Evolutionary conservation across 1,140 invertebrate species (phyloP).

Genomic region (Linepithema humile): DNA sequence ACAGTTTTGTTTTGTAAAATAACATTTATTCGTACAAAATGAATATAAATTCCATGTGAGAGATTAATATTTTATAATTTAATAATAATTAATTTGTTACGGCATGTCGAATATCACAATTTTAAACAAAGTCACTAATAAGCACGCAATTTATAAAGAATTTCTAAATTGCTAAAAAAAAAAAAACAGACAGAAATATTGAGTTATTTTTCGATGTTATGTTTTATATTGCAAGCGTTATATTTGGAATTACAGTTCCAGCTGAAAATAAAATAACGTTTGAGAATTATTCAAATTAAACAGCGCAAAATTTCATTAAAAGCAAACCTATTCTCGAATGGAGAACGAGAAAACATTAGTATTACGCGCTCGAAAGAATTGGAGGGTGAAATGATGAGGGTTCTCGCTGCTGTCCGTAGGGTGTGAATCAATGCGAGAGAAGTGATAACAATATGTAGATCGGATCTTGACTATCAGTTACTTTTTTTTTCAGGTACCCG

Average conservation of each 20-base stretch:
- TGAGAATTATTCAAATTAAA: not conserved
- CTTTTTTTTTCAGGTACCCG: not conserved
- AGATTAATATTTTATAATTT: slow-evolving; percentile 10
- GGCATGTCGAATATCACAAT: too few species aligned
- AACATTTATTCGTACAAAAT: slow-evolving; percentile 12
- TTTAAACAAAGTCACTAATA: too few species aligned
- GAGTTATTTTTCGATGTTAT: too few species aligned
- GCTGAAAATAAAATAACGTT: not conserved
- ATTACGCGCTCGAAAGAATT: slow-evolving; percentile 35
- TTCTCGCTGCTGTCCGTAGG: slow-evolving; percentile 1
- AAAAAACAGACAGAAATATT: too few species aligned
- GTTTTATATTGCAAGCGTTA: not conserved
- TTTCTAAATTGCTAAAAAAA: too few species aligned
- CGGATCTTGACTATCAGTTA: slow-evolving; percentile 24
- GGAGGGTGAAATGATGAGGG: slow-evolving; percentile 17
- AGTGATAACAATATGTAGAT: slow-evolving; percentile 49
- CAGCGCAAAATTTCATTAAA: not conserved
- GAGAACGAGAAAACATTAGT: not conserved
- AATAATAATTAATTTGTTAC: too few species aligned
- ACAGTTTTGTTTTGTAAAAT: not conserved
- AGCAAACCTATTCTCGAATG: not conserved
- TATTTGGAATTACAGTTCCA: not conserved
- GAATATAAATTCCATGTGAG: slow-evolving; percentile 8
- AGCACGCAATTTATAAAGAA: too few species aligned
- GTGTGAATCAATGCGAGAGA: slow-evolving; percentile 20